Evolutionary conservation across 2,113 vertebrate species (phyloP).

Genomic region (Oreochromis tanganicae): DNA sequence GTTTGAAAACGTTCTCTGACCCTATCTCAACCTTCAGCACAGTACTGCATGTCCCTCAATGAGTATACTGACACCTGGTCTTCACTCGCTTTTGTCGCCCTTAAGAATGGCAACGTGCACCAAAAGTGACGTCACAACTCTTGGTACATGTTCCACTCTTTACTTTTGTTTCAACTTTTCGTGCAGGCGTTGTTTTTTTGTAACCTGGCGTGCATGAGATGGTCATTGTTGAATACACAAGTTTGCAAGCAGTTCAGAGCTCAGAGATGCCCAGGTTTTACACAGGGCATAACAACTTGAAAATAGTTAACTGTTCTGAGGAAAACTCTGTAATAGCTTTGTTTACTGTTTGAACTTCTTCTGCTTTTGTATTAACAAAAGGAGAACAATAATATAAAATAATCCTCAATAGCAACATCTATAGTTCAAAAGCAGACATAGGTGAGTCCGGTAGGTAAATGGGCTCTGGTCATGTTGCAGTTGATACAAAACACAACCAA

Average conservation of each 20-base stretch:
- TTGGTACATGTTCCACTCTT: background rate
- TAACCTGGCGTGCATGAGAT: background rate
- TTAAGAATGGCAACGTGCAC: background rate
- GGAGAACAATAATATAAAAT: background rate
- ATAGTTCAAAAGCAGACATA: background rate
- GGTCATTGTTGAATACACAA: background rate
- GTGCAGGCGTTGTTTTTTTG: background rate
- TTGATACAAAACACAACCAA: background rate
- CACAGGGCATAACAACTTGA: background rate
- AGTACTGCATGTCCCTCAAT: background rate
- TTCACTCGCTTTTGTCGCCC: background rate
- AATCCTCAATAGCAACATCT: background rate
- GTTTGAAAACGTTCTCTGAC: background rate
- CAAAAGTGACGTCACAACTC: background rate
- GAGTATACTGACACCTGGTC: background rate
- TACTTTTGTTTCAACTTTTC: background rate
- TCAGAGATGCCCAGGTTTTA: background rate
- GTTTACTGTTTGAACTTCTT: background rate
- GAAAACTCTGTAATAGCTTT: background rate
- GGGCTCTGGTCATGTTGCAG: background rate
- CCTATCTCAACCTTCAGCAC: background rate
- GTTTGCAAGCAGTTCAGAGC: background rate
- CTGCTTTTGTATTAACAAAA: background rate
- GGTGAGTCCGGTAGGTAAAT: background rate
- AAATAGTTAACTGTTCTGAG: background rate